Base-by-base conservation (phyloP, 2,888 invertebrate genomes). In the Brenthis daphne region DNA sequence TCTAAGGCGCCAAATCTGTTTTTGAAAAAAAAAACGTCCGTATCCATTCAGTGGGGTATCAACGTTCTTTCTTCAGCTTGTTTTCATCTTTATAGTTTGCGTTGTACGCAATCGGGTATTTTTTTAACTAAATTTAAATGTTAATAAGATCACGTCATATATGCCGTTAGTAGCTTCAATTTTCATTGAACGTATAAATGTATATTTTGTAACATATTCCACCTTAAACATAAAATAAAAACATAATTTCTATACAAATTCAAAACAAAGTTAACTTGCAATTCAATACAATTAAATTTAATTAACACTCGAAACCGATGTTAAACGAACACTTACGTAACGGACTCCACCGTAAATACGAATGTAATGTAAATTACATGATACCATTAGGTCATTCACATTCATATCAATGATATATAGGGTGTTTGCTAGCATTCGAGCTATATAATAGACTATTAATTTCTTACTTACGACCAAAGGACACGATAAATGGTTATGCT, bases 281-380 rank as follows among this genome's bases (percentile, higher is more conserved):
- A 55, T 47, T 56, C 16, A 64, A 48, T 55, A 4, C 29, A 64
- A 54, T 57, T 65, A 65, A 57, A 57, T 20, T 51, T 57, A 57
- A 55, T 65, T 37, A 65, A 57, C 57, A 57, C 65, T 57, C 43
- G 8, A 64, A 65, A 65, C 51, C 51, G 50, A 50, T 65, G 57
- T 57, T 16, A 57, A 53, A 58, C 37, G 24, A 47, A 56, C 60
- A 60, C 16, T 60, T 50, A 64, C 56, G 56, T 56, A 65, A 65
- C 57, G 12, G 51, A 37, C 37, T 50, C 33, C 51, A 50, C 20
- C 43, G 51, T 58, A 58, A 65, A 51, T 51, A 65, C 50, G 60
- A 60, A 33, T 29, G n/a, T 50, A 33, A 60, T 50, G 60, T 60
- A 50, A 60, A 60, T 60, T 60, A 60, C 33, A 50, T 60, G 58